A percentile compares a stretch with the other conserved stretches of the same genome.
These are phyloP conservation scores for Mus spretus DNA, from an alignment of 2,797 vertebrate species.

Conservation along the genomic window DNA sequence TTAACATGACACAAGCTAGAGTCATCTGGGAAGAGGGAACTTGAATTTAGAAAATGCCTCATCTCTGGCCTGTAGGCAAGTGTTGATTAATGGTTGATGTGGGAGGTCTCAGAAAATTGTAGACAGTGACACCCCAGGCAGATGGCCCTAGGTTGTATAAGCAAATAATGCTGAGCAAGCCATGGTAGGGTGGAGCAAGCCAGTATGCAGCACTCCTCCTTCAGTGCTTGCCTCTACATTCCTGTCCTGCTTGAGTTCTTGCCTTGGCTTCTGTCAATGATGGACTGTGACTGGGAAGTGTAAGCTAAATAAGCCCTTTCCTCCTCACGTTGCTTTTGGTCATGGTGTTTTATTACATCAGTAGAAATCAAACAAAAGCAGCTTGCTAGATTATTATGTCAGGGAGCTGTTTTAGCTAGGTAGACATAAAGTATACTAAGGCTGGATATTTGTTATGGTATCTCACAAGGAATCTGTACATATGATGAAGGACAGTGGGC, in stretches of 20 bases:
- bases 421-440: conserved; percentile 16
- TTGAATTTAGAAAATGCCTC: neutral
- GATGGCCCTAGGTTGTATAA: neutral
- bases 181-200: neutral
- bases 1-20: neutral
- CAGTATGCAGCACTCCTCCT: neutral
- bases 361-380: neutral
- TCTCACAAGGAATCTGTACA: conserved; percentile 49
- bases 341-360: neutral
- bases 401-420: conserved; percentile 65
- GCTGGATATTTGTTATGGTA: conserved; percentile 56
- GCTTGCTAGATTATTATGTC: conserved; percentile 65
- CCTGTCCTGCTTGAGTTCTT: neutral
- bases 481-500: neutral
- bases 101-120: neutral
- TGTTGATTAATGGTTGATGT: neutral
- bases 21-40: neutral
- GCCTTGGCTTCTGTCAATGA: neutral
- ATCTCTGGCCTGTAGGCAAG: neutral
- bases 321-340: neutral
- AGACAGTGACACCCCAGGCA: neutral
- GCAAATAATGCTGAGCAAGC: neutral
- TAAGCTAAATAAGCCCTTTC: neutral
- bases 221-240: no score
- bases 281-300: neutral